Evolutionary conservation across 2,888 invertebrate genomes (phyloP).

Genomic region (Onchidella celtica): DNA sequence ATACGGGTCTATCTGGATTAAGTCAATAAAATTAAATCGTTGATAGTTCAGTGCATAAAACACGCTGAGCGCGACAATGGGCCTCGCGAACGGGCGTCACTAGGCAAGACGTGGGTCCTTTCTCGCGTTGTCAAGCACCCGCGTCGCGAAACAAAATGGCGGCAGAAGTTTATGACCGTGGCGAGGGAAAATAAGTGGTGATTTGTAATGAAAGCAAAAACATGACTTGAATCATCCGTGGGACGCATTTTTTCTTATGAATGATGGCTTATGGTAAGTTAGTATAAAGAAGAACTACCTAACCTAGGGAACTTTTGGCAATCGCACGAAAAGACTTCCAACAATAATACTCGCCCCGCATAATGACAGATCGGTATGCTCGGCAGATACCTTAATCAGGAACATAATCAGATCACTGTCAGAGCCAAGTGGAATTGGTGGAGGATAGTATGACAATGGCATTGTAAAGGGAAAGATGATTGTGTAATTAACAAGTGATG

Average conservation of each 20-base stretch:
- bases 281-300: background rate
- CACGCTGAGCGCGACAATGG: background rate
- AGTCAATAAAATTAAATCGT: background rate
- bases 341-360: no score
- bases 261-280: background rate
- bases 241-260: background rate
- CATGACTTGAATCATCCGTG: background rate
- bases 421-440: background rate
- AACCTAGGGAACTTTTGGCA: no score
- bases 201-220: background rate
- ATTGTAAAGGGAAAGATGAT: no score
- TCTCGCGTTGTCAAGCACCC: constrained; percentile 42
- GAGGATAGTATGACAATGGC: background rate
- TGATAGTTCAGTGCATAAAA: background rate
- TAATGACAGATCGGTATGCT: no score
- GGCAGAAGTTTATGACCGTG: background rate
- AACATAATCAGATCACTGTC: background rate
- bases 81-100: constrained; percentile 15
- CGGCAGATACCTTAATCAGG: no score
- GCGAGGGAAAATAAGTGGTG: background rate
- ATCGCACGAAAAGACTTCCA: no score
- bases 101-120: background rate
- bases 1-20: background rate
- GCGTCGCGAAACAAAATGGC: constrained; percentile 44
- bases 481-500: no score